These are phyloP conservation scores for Macrophya alboannulata DNA, from an alignment of 2,888 invertebrate species.

Conservation along the genomic window DNA sequence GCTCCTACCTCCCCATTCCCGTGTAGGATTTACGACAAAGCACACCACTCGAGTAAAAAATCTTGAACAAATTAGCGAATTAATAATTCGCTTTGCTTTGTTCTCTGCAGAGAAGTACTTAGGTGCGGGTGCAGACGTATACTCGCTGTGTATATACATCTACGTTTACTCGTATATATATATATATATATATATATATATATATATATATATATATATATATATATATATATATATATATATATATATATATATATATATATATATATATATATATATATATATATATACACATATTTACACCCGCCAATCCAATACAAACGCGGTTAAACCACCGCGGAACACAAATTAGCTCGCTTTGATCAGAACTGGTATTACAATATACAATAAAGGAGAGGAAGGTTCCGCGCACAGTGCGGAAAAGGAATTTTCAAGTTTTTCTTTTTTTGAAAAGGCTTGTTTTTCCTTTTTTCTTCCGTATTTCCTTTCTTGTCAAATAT, in stretches of 20 bases:
- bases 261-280: too few species aligned
- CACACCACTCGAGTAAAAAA: constrained; percentile 71
- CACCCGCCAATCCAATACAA: neutral
- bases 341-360: constrained; percentile 44
- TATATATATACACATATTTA: too few species aligned
- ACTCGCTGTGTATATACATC: constrained; percentile 32
- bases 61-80: constrained; percentile 77
- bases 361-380: constrained; percentile 41
- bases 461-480: neutral
- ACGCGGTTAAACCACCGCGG: constrained; percentile 12
- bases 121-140: constrained; percentile 34
- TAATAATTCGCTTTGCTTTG: constrained; percentile 74
- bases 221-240: too few species aligned
- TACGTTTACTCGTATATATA: neutral
- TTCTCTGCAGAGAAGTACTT: constrained; percentile 67
- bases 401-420: neutral
- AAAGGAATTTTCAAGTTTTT: constrained; percentile 1
- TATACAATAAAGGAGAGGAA: constrained; percentile 8
- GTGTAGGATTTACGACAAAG: constrained; percentile 63
- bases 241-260: too few species aligned
- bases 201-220: too few species aligned
- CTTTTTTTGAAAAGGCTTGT: neutral
- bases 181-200: too few species aligned
- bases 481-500: neutral
- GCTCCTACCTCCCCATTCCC: constrained; percentile 58